Percentiles rank a stretch among this genome's conserved stretches.
These are phyloP conservation scores for Galaxias olidus DNA, from an alignment of 2,797 vertebrate species.

Conservation along the genomic window DNA sequence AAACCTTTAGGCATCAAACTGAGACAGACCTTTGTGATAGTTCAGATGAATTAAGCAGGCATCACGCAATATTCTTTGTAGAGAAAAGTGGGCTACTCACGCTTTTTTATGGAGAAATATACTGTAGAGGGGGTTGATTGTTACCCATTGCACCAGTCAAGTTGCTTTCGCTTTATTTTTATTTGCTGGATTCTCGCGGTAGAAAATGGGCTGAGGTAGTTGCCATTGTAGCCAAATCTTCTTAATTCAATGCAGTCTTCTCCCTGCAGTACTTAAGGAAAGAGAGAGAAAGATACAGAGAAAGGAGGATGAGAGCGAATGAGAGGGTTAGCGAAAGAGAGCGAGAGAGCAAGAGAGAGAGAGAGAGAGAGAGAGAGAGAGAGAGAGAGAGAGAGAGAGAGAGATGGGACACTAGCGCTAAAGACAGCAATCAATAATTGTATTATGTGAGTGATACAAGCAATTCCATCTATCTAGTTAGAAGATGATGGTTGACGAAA, in stretches of 20 bases:
- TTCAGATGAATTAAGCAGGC: too few species aligned
- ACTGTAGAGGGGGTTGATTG: slow-evolving; percentile 37
- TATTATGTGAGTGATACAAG: slow-evolving; percentile 72
- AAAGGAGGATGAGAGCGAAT: slow-evolving; percentile 23
- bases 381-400: slow-evolving; percentile 23
- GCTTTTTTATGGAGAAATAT: slow-evolving; percentile 59
- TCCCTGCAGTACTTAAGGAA: slow-evolving; percentile 73
- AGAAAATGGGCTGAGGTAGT: slow-evolving; percentile 56
- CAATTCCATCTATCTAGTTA: slow-evolving; percentile 68
- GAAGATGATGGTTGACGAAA: slow-evolving; percentile 49
- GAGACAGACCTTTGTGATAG: too few species aligned
- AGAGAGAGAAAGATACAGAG: slow-evolving; percentile 21
- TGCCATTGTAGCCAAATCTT: slow-evolving; percentile 46
- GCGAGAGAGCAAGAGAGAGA: slow-evolving; percentile 23
- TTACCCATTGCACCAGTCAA: slow-evolving; percentile 59
- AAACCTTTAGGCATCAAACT: too few species aligned
- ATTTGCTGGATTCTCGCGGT: slow-evolving; percentile 34
- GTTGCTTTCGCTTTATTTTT: slow-evolving; percentile 24
- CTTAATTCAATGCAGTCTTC: slow-evolving; percentile 65
- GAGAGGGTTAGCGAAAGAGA: slow-evolving; percentile 39
- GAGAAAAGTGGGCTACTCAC: slow-evolving; percentile 63
- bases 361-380: slow-evolving; percentile 18
- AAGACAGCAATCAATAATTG: slow-evolving; percentile 69
- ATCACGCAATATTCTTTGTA: slow-evolving; percentile 14
- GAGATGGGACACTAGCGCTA: slow-evolving; percentile 19